Evolutionary conservation across 2,113 vertebrate species (phyloP).

Genomic region (Chunga burmeisteri): DNA sequence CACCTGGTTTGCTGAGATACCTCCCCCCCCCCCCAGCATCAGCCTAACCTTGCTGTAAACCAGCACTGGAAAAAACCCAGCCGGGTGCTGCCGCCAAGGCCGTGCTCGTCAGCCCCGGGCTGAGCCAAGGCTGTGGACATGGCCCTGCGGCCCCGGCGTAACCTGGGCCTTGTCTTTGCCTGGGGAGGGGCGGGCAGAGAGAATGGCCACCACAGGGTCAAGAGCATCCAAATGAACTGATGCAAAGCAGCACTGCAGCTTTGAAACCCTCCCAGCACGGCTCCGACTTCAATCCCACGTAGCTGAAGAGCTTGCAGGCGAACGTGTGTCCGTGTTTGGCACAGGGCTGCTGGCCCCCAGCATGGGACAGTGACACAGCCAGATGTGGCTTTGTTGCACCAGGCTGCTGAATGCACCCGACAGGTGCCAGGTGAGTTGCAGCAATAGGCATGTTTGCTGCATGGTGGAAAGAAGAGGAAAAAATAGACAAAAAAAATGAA

Average conservation of each 20-base stretch:
- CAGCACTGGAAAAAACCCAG: not conserved
- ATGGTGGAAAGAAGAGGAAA: not conserved
- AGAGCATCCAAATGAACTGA: not conserved
- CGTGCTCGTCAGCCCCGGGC: rapidly evolving
- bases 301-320: not conserved
- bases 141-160: not conserved
- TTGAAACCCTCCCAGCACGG: not conserved
- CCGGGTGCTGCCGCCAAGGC: rapidly evolving
- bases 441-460: not conserved
- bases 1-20: not conserved
- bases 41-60: not conserved
- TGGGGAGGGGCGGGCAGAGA: not conserved
- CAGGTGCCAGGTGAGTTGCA: not conserved
- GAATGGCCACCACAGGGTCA: not conserved
- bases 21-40: not conserved
- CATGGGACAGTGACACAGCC: rapidly evolving
- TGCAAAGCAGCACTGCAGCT: not conserved
- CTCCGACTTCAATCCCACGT: rapidly evolving
- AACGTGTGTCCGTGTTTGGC: not conserved
- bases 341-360: not conserved
- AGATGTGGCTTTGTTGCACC: not conserved
- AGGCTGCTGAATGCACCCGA: not conserved
- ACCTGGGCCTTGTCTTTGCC: not conserved
- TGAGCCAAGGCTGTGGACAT: too few species aligned
- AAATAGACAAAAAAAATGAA: not conserved